Percentiles rank a stretch among this genome's conserved stretches.
Evolutionary conservation across 2,113 vertebrate genomes (phyloP).

Genomic region (Ophthalmolycus amberensis): DNA sequence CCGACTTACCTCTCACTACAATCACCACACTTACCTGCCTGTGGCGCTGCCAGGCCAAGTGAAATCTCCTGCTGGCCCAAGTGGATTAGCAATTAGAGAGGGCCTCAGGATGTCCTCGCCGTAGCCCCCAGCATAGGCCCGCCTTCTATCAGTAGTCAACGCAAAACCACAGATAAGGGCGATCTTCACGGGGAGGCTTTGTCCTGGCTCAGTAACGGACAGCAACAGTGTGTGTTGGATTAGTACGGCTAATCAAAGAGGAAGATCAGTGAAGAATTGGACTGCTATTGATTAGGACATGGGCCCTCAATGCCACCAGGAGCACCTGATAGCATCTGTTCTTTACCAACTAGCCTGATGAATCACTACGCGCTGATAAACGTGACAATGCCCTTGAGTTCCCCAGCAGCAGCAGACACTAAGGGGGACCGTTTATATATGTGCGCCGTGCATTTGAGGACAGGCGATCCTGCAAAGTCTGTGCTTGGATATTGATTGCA

Average conservation of each 20-base stretch:
- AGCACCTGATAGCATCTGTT: conserved; percentile 83
- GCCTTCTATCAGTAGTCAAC: conserved; percentile 68
- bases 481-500: conserved; percentile 48
- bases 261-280: conserved; percentile 82
- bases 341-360: conserved; percentile 82
- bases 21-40: conserved; percentile 45
- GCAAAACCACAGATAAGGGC: conserved; percentile 74
- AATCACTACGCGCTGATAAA: conserved; percentile 76
- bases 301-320: conserved; percentile 77
- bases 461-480: conserved; percentile 25
- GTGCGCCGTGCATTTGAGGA: conserved; percentile 21
- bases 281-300: conserved; percentile 85
- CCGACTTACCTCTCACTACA: conserved; percentile 32
- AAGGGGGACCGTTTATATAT: conserved; percentile 36
- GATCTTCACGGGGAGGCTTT: conserved; percentile 61
- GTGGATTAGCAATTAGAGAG: conserved; percentile 76
- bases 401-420: conserved; percentile 30
- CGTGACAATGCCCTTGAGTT: conserved; percentile 80
- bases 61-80: conserved; percentile 48
- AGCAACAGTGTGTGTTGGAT: conserved; percentile 79
- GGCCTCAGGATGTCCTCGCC: conserved; percentile 56
- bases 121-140: conserved; percentile 24
- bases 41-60: conserved; percentile 37
- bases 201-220: conserved; percentile 72
- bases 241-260: conserved; percentile 79